Evolutionary conservation across 2,113 vertebrate genomes (phyloP).

Genomic region (Festucalex cinctus): DNA sequence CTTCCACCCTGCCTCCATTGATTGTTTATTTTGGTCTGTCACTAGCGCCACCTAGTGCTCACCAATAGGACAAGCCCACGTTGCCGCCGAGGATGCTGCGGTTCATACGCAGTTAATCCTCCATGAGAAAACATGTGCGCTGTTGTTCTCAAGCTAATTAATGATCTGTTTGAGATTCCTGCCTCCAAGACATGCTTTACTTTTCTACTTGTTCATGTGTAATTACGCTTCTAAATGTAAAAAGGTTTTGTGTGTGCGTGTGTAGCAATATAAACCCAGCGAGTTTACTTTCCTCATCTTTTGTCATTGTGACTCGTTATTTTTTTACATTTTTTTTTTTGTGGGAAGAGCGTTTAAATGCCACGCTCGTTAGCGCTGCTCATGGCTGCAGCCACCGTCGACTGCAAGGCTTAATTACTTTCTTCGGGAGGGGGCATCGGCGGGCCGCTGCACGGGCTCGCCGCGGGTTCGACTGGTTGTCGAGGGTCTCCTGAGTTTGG

Average conservation of each 20-base stretch:
- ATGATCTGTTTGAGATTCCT: constrained; percentile 48
- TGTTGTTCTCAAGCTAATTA: constrained; percentile 69
- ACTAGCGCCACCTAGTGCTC: constrained; percentile 8
- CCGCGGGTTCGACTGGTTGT: neutral
- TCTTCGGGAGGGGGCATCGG: neutral
- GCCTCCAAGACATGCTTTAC: constrained; percentile 37
- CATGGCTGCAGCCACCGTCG: neutral
- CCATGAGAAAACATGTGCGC: constrained; percentile 47
- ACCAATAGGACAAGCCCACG: constrained; percentile 25
- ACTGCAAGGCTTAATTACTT: constrained; percentile 1
- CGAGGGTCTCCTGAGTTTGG: neutral
- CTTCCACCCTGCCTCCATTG: neutral
- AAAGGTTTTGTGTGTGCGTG: neutral
- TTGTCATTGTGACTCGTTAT: constrained; percentile 35
- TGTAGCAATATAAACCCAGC: neutral
- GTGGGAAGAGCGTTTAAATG: constrained; percentile 39
- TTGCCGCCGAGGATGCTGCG: constrained; percentile 22
- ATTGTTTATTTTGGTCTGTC: neutral
- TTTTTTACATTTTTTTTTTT: constrained; percentile 1
- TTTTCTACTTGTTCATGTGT: constrained; percentile 18
- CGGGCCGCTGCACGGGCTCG: too few species aligned
- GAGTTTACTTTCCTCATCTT: constrained; percentile 8
- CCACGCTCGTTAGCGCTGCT: constrained; percentile 34
- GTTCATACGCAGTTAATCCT: constrained; percentile 45
- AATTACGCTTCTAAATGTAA: constrained; percentile 18